Percentiles rank a stretch among this genome's conserved stretches.
phyloP scores from a whole-genome alignment of 2,113 vertebrate genomes.

The Pluvianellus socialis region DNA sequence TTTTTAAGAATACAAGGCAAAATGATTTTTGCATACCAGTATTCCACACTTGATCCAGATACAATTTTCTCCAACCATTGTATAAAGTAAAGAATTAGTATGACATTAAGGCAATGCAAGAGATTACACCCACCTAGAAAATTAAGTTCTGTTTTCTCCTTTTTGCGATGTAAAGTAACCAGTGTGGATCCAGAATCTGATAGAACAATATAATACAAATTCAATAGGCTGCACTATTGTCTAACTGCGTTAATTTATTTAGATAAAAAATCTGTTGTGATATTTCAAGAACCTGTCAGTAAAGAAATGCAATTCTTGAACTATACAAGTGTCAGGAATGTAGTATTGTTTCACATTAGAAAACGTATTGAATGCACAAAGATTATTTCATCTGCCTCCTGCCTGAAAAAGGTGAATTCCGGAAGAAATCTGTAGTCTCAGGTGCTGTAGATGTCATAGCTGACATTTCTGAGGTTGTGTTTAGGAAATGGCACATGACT shows the following conservation, averaged over 20 bases:
- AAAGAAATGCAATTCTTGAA: neutral
- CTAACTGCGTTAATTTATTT: neutral
- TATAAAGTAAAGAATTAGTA: neutral
- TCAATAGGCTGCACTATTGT: neutral
- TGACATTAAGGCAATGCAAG: neutral
- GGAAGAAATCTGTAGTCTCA: neutral
- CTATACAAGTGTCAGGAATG: neutral
- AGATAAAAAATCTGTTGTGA: neutral
- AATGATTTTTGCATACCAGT: neutral
- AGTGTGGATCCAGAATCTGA: neutral
- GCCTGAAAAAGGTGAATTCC: neutral
- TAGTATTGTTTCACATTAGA: neutral
- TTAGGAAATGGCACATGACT: neutral
- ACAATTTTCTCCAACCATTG: neutral
- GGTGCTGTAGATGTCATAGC: neutral
- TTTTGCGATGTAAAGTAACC: neutral
- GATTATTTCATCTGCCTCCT: neutral
- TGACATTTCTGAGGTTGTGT: neutral
- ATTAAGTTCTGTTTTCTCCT: neutral
- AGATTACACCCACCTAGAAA: fast-evolving
- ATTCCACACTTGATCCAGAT: neutral
- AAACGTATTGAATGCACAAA: neutral
- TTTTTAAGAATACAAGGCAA: neutral
- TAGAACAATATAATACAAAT: neutral
- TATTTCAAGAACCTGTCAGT: neutral